Evolutionary conservation across 64 coral and sea anemone species (phyloP).

Genomic region (Pocillopora damicornis): DNA sequence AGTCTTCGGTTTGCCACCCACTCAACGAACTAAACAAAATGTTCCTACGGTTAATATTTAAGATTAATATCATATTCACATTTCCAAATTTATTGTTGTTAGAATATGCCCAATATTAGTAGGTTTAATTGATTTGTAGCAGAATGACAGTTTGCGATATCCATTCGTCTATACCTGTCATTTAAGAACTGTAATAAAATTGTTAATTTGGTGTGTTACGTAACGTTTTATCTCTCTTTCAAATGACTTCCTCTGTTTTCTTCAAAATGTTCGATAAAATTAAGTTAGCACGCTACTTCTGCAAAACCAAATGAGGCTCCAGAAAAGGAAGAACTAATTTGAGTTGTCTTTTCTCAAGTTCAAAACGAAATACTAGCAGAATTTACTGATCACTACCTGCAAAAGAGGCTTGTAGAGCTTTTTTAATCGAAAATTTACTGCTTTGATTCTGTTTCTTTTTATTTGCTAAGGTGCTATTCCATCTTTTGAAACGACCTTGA

Average conservation of each 20-base stretch:
- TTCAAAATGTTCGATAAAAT: not conserved
- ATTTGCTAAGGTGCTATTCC: too few relatives aligned
- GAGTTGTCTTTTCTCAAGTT: too few relatives aligned
- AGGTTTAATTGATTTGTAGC: not conserved
- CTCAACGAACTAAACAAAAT: not conserved
- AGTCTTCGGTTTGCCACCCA: not conserved
- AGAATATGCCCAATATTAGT: not conserved
- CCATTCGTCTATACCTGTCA: not conserved
- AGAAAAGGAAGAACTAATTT: not conserved
- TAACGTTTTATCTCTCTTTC: not conserved
- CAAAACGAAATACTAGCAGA: too few relatives aligned
- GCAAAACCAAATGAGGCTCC: not conserved
- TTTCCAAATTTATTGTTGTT: not conserved
- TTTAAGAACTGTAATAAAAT: not conserved
- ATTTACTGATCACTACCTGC: too few relatives aligned
- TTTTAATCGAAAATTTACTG: too few relatives aligned
- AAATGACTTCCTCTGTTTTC: not conserved
- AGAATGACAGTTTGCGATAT: not conserved
- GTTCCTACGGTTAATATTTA: not conserved
- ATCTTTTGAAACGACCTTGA: too few relatives aligned
- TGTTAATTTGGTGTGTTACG: not conserved
- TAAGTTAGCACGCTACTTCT: not conserved
- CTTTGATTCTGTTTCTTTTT: too few relatives aligned
- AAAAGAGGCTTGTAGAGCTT: too few relatives aligned
- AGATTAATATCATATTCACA: not conserved